Evolutionary conservation across 2,797 vertebrate genomes (phyloP).

Genomic region (Pseudomugil gertrudae): DNA sequence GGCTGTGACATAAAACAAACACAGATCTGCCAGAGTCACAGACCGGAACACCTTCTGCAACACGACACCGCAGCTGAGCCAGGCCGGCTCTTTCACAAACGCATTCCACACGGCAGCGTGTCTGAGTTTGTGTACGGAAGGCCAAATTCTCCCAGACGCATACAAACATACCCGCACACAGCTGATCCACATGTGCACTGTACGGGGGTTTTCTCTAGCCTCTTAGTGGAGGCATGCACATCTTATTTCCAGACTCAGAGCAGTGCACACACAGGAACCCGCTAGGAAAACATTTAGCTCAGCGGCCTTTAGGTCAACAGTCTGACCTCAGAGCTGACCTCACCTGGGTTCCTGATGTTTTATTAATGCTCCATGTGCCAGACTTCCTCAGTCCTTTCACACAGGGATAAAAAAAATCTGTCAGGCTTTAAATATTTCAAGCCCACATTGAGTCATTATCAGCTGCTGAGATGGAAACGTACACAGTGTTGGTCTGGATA

Average conservation of each 20-base stretch:
- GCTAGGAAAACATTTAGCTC: slow-evolving; percentile 30
- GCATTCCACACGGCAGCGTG: slow-evolving; percentile 58
- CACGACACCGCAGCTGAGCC: slow-evolving; percentile 54
- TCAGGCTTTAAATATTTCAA: slow-evolving; percentile 8
- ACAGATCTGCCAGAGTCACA: slow-evolving; percentile 71
- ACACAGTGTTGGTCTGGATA: neutral
- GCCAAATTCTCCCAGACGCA: slow-evolving; percentile 33
- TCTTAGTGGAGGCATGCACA: slow-evolving; percentile 12
- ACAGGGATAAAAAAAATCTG: neutral
- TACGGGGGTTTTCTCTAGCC: neutral
- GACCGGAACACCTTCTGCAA: slow-evolving; percentile 71
- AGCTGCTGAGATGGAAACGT: neutral
- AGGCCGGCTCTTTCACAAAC: slow-evolving; percentile 22
- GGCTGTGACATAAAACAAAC: slow-evolving; percentile 78
- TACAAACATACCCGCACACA: slow-evolving; percentile 28
- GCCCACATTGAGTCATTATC: neutral
- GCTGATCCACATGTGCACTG: slow-evolving; percentile 36
- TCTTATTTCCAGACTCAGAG: slow-evolving; percentile 29
- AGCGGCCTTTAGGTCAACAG: slow-evolving; percentile 52
- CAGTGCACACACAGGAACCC: slow-evolving; percentile 29
- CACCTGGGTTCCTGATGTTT: slow-evolving; percentile 58
- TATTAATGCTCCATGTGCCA: slow-evolving; percentile 28
- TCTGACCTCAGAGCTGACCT: slow-evolving; percentile 55
- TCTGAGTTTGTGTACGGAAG: slow-evolving; percentile 45
- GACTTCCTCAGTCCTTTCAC: slow-evolving; percentile 4